Percentiles rank a stretch among this genome's conserved stretches.
Evolutionary conservation across 2,888 invertebrate genomes (phyloP).

Genomic region (Crocallis elinguaria): DNA sequence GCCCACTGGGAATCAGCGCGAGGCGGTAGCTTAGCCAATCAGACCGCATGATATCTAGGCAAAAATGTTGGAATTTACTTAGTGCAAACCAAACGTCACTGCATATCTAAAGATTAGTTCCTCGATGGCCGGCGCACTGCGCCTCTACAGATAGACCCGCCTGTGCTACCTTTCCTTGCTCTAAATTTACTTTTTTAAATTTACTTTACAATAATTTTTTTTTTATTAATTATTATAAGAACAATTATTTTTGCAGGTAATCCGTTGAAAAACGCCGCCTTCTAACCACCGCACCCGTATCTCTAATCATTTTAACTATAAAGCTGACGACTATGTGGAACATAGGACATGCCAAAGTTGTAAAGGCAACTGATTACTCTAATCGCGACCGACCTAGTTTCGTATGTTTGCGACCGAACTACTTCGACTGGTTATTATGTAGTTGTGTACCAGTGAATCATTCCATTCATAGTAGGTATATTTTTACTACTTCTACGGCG

Average conservation of each 20-base stretch:
- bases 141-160: no score
- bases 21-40: no score
- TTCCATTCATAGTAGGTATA: constrained; percentile 32
- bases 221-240: no score
- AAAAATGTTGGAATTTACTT: no score
- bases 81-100: no score
- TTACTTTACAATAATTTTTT: no score
- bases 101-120: no score
- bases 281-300: constrained; percentile 26
- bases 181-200: no score
- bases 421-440: not conserved
- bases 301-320: constrained; percentile 17
- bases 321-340: constrained; percentile 5
- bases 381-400: constrained; percentile 26
- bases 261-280: not conserved
- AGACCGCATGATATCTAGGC: no score
- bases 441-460: constrained; percentile 27
- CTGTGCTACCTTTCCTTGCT: no score
- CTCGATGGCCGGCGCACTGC: no score
- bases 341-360: constrained; percentile 18
- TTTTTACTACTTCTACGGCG: constrained; percentile 24
- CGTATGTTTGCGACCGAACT: not conserved
- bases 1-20: no score
- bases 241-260: constrained; percentile 8
- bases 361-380: constrained; percentile 16